Base-by-base conservation (phyloP, 2,113 vertebrate species). In the Oreochromis spilurus region DNA sequence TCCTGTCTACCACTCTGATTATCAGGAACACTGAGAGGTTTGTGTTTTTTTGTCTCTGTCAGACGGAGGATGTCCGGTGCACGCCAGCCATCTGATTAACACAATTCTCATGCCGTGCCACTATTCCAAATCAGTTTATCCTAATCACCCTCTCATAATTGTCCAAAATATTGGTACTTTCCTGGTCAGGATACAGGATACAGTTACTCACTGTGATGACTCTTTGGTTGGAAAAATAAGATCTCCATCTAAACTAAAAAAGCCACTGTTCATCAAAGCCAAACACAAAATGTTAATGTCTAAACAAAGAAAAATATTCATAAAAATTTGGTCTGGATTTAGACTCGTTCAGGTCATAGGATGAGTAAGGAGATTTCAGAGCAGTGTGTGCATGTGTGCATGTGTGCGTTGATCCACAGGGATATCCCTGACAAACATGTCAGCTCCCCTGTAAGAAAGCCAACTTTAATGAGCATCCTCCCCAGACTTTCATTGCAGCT, bases 121-220 rank as follows among this genome's bases (percentile, higher is more conserved):
- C 79, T 75, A 65, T 11, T 93, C 87, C 85, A 94, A 92, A 95
- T 94, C 84, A 81, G 67, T 92, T 95, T 91, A 93, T 38, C 67
- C 57, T 92, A 78, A 79, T 91, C 87, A 89, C 9, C 85, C 21
- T 58, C 16, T 31, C 62, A 38, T 90, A 90, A 92, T 81, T 86
- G 82, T n/a, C 40, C 38, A 45, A 89, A 92, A 93, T 62, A 89
- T 24, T 31, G 72, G 67, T 85, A 62, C 84, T 88, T 88, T 86
- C 88, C 87, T 57, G 53, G 57, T 43, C 4, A 31, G 24, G 38
- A 31, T 17, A 16, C n/a, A 6, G 48, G 52, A 80, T 5, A 36
- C 55, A 60, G n/a, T 6, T 17, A 53, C 21, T 72, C 29, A 24
- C 16, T 79, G 21, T 16, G 14, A 6, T 80, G 24, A 48, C 79